phyloP scores from a whole-genome alignment of 2,797 vertebrate genomes.

The Scleropages formosus region DNA sequence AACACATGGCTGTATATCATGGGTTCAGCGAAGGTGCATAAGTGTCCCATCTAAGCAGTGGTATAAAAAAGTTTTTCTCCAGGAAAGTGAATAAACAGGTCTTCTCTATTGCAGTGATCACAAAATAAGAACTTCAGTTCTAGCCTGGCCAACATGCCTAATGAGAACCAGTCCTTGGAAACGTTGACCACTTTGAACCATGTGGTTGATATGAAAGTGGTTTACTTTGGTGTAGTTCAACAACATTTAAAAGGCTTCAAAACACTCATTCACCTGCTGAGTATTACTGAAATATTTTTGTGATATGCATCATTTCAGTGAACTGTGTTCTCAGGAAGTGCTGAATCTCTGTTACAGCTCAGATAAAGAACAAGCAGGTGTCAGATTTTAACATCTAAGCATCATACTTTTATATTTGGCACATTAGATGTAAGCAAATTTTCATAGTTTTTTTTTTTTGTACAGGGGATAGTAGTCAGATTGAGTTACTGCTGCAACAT shows the following conservation, averaged over 20 bases:
- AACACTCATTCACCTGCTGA: background rate
- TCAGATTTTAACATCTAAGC: slow-evolving; percentile 16
- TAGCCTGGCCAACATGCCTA: too few relatives aligned
- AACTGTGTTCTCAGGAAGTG: background rate
- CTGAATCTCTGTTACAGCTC: slow-evolving; percentile 7
- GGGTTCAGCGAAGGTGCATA: too few relatives aligned
- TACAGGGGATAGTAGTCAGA: background rate
- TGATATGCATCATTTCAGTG: background rate
- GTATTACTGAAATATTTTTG: background rate
- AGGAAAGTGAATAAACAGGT: too few relatives aligned
- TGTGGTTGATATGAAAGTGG: slow-evolving; percentile 7
- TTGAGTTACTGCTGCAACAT: background rate
- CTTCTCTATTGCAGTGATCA: too few relatives aligned
- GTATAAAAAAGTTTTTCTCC: too few relatives aligned
- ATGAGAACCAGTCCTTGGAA: too few relatives aligned
- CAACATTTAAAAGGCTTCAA: background rate
- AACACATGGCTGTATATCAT: too few relatives aligned
- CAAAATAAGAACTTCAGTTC: too few relatives aligned
- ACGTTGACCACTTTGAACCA: too few relatives aligned
- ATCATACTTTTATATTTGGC: background rate
- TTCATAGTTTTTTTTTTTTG: slow-evolving; percentile 14
- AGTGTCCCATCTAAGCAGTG: too few relatives aligned
- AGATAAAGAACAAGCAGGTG: background rate
- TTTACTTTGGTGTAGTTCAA: slow-evolving; percentile 3
- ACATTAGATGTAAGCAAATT: background rate